Evolutionary conservation across 2,888 invertebrate species (phyloP).

Genomic region (Drosophila emarginata): DNA sequence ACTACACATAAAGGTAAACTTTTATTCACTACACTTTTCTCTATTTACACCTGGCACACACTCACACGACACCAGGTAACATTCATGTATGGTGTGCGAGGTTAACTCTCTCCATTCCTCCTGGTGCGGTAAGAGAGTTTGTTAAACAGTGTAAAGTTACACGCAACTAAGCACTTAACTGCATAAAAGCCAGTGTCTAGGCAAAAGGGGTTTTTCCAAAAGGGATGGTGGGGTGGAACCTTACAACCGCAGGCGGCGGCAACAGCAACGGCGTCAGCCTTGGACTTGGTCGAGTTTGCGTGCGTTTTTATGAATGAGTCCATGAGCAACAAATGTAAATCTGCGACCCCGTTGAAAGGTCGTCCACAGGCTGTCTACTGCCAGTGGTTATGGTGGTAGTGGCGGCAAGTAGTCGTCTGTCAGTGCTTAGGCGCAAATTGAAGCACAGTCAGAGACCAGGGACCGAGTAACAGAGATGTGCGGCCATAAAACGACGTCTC

Average conservation of each 20-base stretch:
- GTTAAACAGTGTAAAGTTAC: constrained; percentile 76
- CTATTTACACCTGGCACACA: constrained; percentile 60
- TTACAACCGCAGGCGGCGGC: constrained; percentile 51
- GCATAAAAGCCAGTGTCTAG: constrained; percentile 63
- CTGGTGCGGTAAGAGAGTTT: constrained; percentile 58
- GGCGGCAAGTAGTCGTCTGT: constrained; percentile 22
- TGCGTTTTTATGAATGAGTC: constrained; percentile 73
- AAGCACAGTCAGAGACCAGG: constrained; percentile 47
- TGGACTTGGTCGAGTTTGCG: constrained; percentile 63
- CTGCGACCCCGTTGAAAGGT: constrained; percentile 67
- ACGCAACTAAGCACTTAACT: constrained; percentile 77
- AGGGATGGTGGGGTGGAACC: background rate
- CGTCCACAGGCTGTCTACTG: constrained; percentile 38
- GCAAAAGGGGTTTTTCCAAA: background rate
- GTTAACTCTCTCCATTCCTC: constrained; percentile 1
- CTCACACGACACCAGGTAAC: constrained; percentile 9
- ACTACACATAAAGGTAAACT: constrained; percentile 31
- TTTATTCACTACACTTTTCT: background rate
- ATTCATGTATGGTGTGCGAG: background rate
- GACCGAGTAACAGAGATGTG: constrained; percentile 20
- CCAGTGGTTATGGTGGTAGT: constrained; percentile 17
- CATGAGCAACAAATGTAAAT: constrained; percentile 66
- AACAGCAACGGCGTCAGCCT: constrained; percentile 30
- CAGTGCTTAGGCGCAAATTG: constrained; percentile 60
- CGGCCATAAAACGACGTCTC: constrained; percentile 37